phyloP scores from a whole-genome alignment of 2,113 vertebrate genomes.

The Tringa solitaria region DNA sequence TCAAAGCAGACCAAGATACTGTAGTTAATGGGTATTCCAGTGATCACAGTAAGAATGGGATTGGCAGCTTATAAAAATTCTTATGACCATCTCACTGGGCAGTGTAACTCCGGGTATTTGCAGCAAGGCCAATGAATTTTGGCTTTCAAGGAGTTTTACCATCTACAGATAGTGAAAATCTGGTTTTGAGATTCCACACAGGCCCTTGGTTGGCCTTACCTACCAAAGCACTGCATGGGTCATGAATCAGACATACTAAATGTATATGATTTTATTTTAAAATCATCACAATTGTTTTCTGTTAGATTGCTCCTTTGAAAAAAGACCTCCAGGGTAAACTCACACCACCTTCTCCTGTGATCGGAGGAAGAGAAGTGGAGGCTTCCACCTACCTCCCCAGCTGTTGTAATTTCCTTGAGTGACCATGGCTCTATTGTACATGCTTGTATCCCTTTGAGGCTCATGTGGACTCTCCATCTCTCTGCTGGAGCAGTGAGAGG shows the following conservation, averaged over 20 bases:
- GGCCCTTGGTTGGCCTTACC: background rate
- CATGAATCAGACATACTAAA: background rate
- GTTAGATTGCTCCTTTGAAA: background rate
- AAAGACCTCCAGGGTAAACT: background rate
- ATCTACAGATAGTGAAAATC: background rate
- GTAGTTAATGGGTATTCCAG: background rate
- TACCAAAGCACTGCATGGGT: background rate
- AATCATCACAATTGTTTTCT: background rate
- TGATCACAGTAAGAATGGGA: background rate
- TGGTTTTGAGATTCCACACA: background rate
- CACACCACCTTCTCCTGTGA: background rate
- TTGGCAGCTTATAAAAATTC: background rate
- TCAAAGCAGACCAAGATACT: background rate
- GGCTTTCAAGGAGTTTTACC: background rate
- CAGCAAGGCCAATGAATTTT: background rate
- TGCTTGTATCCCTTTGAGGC: background rate
- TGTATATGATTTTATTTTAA: background rate
- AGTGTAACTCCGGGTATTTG: background rate
- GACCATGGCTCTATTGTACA: background rate
- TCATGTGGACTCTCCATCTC: background rate
- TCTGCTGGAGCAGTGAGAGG: background rate
- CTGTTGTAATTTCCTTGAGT: background rate
- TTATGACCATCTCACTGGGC: background rate
- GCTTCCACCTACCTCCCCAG: background rate
- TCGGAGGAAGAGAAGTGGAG: rapidly evolving